These are phyloP conservation scores for Acanthornis magna DNA, from an alignment of 2,797 vertebrate genomes.

Conservation along the genomic window DNA sequence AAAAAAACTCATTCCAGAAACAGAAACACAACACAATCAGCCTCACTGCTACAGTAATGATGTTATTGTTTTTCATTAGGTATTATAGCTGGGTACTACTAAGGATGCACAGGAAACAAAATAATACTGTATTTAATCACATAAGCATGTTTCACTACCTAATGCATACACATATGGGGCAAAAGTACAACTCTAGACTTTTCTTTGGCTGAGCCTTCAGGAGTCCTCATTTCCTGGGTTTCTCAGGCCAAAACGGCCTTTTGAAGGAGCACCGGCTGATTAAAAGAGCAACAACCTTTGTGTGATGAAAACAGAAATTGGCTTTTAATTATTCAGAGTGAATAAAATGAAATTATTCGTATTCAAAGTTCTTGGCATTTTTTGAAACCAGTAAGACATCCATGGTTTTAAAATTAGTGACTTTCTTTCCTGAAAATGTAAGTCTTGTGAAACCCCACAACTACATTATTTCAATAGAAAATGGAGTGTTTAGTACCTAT, in stretches of 20 bases:
- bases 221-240: not conserved
- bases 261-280: not conserved
- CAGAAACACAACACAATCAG: not conserved
- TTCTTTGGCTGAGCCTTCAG: not conserved
- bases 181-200: not conserved
- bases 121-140: not conserved
- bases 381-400: not conserved
- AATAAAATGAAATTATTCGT: not conserved
- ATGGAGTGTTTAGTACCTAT: not conserved
- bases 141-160: not conserved
- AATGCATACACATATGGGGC: not conserved
- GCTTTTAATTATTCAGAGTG: not conserved
- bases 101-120: not conserved
- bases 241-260: not conserved
- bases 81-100: not conserved
- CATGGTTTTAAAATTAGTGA: not conserved
- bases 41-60: not conserved
- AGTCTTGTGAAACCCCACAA: not conserved
- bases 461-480: not conserved
- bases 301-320: not conserved
- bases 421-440: not conserved
- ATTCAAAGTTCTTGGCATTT: not conserved
- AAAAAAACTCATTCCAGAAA: not conserved
- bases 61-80: not conserved
- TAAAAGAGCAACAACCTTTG: not conserved